Percentiles rank a stretch among this genome's conserved stretches.
Conservation (phyloP, 2,888 invertebrate species). For the Mystacides longicornis region DNA sequence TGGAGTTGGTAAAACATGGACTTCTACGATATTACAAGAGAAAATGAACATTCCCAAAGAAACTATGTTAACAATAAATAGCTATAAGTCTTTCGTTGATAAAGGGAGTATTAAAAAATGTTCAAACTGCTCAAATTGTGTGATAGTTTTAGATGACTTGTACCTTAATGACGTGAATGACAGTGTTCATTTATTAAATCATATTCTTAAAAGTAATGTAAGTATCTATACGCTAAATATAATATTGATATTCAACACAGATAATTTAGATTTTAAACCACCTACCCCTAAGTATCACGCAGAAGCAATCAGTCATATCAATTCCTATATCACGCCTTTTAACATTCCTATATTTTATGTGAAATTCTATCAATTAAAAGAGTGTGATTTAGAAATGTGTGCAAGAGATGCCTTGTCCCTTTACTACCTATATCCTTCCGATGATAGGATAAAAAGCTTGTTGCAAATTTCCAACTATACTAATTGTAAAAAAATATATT, state of each 20-base stretch:
- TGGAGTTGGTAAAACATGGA: constrained; percentile 43
- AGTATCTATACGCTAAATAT: constrained; percentile 35
- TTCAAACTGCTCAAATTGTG: constrained; percentile 35
- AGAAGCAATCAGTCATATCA: constrained; percentile 26
- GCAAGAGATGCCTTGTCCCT: constrained; percentile 28
- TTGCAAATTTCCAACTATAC: constrained; percentile 37
- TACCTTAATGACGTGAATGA: constrained; percentile 32
- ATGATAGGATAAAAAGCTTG: constrained; percentile 30
- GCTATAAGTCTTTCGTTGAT: constrained; percentile 24
- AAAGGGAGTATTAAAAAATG: constrained; percentile 36
- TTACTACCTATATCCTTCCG: constrained; percentile 30
- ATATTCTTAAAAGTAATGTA: constrained; percentile 28
- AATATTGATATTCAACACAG: constrained; percentile 40
- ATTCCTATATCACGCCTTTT: constrained; percentile 31
- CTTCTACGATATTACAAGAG: constrained; percentile 33
- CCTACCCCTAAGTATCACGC: constrained; percentile 7
- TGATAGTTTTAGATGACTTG: constrained; percentile 40
- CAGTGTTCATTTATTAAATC: constrained; percentile 29
- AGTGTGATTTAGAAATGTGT: constrained; percentile 36
- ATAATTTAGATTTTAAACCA: constrained; percentile 31
- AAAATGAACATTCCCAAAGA: background rate
- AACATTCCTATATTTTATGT: constrained; percentile 33
- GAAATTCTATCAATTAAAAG: constrained; percentile 35
- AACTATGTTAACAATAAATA: constrained; percentile 26
- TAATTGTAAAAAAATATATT: constrained; percentile 45